Evolutionary conservation across 2,888 invertebrate genomes (phyloP), one percentile per base, ranked within the genome.

Genomic region (Psococerastis gibbosa): DNA sequence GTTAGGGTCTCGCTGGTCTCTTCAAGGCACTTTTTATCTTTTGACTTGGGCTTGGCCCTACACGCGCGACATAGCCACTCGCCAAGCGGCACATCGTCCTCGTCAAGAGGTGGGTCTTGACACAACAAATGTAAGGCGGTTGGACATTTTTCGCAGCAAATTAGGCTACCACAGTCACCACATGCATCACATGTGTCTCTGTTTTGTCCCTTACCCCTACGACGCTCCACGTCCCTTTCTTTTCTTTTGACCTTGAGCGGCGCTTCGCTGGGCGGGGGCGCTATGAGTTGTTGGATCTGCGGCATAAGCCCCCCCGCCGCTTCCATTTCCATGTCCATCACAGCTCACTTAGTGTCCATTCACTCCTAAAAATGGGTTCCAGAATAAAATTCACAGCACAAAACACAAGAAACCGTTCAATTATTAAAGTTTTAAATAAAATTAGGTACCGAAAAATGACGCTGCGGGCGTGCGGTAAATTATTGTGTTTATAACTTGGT

Each of bases 111-210:
- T 2, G 95, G 97, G 65, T 94, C 85, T 91, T 94, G 89, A 75
- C 95, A 97, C 53, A 82, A 77, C 46, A 92, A 69, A 66, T 97
- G 95, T 64, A 95, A 97, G 49, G 92, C 89, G 22, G 89, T 87
- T 1, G 92, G 91, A 55, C 95, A 97, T 49, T 80, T 78, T 61
- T 95, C 94, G 60, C 95, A 97, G 62, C 92, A 94, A 46, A 97
- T 76, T 31, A 97, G 66, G 61, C 91, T 89, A 2, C 95, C 94
- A 23, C 91, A 91, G 66, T 94, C 94, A 43, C 79, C 75, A 60
- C 95, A 95, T 44, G 88, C 83, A 65, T 92, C 91, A 58, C 95
- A 95, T 50, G 78, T 78, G 57, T 94, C 92, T 57, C 82, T 85
- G 63, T 92, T 92, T 56, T 84, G 85, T 5, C 84, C 84, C 55